phyloP scores from a whole-genome alignment of 2,113 vertebrate species.

The Microcebus lehilahytsara region DNA sequence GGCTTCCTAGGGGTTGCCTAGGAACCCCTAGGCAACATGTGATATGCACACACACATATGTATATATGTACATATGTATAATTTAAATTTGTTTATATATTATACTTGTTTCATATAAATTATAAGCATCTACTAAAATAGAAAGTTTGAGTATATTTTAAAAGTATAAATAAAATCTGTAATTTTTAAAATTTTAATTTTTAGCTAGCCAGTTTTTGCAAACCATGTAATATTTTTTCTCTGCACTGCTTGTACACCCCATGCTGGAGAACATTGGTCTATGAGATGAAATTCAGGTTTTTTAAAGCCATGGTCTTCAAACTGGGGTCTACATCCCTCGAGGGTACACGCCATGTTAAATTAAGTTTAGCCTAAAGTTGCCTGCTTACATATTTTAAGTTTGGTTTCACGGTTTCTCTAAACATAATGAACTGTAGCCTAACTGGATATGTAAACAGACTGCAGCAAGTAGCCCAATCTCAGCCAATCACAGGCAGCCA shows the following conservation, averaged over 20 bases:
- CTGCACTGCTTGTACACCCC: background rate
- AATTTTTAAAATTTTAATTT: no score
- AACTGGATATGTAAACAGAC: no score
- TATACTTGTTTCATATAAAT: background rate
- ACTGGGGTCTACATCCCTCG: background rate
- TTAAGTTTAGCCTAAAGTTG: no score
- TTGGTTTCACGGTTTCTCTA: no score
- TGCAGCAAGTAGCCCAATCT: no score
- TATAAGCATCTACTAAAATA: conserved; percentile 30
- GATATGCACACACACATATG: background rate
- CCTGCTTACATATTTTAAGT: no score
- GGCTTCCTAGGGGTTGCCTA: no score
- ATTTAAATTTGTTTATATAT: background rate
- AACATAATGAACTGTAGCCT: no score
- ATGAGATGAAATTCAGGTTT: background rate
- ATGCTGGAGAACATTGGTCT: background rate
- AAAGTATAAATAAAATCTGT: background rate
- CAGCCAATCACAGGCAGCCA: no score
- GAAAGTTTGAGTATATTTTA: background rate
- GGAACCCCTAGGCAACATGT: no score
- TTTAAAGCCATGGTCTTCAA: background rate
- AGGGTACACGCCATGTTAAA: background rate
- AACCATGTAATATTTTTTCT: background rate
- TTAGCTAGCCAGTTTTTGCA: no score
- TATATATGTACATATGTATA: background rate